Conservation (phyloP, 2,113 vertebrate species). For the Meriones unguiculatus region DNA sequence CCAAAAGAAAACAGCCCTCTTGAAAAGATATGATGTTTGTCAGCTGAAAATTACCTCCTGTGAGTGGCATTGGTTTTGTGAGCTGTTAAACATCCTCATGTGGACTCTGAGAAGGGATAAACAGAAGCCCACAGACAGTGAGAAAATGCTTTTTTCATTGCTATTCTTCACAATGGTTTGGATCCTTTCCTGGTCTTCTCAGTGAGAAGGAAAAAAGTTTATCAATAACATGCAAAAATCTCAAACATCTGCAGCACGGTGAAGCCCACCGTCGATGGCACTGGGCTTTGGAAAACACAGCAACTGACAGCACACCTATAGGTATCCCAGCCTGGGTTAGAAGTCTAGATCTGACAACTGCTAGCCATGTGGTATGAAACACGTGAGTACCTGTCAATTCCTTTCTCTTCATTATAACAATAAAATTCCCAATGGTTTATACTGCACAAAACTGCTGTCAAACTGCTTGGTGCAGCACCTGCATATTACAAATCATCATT, state of each 20-base stretch:
- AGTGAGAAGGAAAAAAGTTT: neutral
- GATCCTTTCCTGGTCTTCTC: too few species aligned
- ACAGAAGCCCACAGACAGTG: too few species aligned
- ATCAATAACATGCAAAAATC: neutral
- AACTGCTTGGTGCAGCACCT: neutral
- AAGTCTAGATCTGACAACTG: neutral
- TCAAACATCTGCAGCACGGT: neutral
- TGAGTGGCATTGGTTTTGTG: too few species aligned
- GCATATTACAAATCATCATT: neutral
- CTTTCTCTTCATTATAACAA: neutral
- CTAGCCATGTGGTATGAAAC: fast-evolving
- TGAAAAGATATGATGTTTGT: too few species aligned
- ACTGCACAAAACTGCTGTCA: neutral
- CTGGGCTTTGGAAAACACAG: neutral
- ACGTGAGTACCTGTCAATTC: neutral
- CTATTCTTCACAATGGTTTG: too few species aligned
- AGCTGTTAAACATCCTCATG: neutral
- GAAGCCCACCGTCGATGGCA: neutral
- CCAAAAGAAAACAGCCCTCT: too few species aligned
- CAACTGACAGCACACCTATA: neutral
- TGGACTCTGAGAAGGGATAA: too few species aligned
- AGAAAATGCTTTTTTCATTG: too few species aligned
- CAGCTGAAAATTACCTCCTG: neutral
- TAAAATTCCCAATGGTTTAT: neutral
- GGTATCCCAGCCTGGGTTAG: neutral